Conservation (phyloP, 2,113 vertebrate species). For the Nothoprocta pentlandii region DNA sequence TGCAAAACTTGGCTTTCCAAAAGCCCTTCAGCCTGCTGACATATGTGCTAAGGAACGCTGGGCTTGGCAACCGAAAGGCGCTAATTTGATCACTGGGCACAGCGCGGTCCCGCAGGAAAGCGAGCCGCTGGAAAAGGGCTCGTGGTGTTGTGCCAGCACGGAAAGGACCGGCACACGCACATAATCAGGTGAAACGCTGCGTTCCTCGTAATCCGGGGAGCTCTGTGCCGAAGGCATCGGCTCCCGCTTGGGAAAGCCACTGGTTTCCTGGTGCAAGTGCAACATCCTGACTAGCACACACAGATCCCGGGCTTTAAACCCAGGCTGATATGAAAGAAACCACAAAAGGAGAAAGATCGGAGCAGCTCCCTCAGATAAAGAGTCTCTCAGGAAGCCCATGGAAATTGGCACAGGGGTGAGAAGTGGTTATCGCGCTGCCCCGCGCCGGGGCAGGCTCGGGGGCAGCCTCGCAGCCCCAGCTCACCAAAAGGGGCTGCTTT, state of each 20-base stretch:
- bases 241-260: not conserved
- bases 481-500: not conserved
- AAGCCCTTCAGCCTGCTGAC: not conserved
- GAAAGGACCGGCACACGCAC: not conserved
- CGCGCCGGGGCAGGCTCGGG: too few relatives aligned
- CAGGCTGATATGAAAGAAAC: not conserved
- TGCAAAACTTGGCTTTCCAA: not conserved
- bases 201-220: not conserved
- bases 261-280: not conserved
- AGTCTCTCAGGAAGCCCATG: not conserved
- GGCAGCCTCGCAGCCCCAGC: constrained; percentile 9
- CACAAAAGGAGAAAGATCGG: not conserved
- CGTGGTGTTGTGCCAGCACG: not conserved
- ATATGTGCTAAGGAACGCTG: not conserved
- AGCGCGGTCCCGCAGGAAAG: not conserved
- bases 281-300: not conserved
- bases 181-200: not conserved
- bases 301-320: not conserved
- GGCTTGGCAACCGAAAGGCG: constrained; percentile 16
- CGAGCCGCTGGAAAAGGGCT: not conserved
- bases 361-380: not conserved
- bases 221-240: not conserved
- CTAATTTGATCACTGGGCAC: constrained; percentile 13
- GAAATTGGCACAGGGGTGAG: not conserved
- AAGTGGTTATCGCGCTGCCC: too few relatives aligned